phyloP scores from a whole-genome alignment of 1,140 invertebrate species.

The Grapholita molesta region DNA sequence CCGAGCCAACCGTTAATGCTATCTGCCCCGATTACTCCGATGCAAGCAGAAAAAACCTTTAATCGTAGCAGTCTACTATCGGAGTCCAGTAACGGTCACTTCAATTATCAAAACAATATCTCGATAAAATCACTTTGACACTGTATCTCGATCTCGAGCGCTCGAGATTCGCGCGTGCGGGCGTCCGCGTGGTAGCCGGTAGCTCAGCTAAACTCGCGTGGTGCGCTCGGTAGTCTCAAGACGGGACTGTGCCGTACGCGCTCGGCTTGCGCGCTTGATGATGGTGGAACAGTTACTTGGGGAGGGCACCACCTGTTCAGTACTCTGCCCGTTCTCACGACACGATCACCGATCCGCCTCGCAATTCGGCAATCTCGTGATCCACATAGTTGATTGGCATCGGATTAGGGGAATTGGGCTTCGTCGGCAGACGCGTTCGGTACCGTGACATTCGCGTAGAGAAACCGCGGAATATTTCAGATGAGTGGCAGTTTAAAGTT shows the following conservation, averaged over 20 bases:
- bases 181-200: constrained; percentile 17
- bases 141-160: constrained; percentile 1
- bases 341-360: constrained; percentile 49
- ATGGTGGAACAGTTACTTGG: constrained; percentile 62
- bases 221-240: constrained; percentile 48
- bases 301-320: constrained; percentile 64
- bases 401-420: constrained; percentile 64
- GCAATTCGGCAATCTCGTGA: constrained; percentile 63
- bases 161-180: constrained; percentile 37
- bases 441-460: constrained; percentile 60
- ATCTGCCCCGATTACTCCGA: constrained; percentile 75
- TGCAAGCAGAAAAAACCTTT: constrained; percentile 48
- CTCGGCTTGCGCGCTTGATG: constrained; percentile 43
- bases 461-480: constrained; percentile 47
- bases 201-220: constrained; percentile 41
- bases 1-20: constrained; percentile 72
- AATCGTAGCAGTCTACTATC: constrained; percentile 12
- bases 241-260: constrained; percentile 55
- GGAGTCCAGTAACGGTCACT: neutral
- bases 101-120: neutral
- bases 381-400: constrained; percentile 71
- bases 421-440: constrained; percentile 42
- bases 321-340: constrained; percentile 66
- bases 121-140: constrained; percentile 1
- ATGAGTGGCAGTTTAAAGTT: constrained; percentile 51